Evolutionary conservation across 1,140 invertebrate genomes (phyloP).

Genomic region (Lordiphosa clarofinis): DNA sequence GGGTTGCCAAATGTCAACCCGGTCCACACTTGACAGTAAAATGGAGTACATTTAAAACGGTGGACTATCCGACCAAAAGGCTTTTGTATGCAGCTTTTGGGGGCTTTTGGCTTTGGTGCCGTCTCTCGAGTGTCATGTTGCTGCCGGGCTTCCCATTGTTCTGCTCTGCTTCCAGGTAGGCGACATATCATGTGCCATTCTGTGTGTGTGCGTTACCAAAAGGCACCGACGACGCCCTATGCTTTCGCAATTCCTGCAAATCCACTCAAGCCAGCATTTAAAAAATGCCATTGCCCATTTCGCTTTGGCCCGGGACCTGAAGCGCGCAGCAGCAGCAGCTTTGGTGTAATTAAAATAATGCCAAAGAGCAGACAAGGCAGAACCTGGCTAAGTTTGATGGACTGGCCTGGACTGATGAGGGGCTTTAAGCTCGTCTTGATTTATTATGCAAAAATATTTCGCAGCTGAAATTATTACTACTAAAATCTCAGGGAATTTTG

Average conservation of each 20-base stretch:
- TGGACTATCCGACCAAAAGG: conserved; percentile 23
- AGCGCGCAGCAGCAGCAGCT: conserved; percentile 9
- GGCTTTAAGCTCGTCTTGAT: conserved; percentile 52
- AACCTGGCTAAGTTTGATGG: conserved; percentile 46
- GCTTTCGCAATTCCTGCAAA: conserved; percentile 14
- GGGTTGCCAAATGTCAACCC: conserved; percentile 62
- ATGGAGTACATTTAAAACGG: conserved; percentile 73
- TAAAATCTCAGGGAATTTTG: conserved; percentile 48
- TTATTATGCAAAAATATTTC: conserved; percentile 71
- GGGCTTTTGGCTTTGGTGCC: conserved; percentile 37
- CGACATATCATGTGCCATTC: conserved; percentile 73
- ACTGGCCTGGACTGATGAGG: conserved; percentile 20
- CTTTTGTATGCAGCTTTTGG: conserved; percentile 52
- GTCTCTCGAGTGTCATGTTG: conserved; percentile 58
- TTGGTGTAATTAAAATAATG: conserved; percentile 69
- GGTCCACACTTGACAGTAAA: conserved; percentile 72
- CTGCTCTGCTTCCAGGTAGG: conserved; percentile 52
- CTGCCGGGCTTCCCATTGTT: conserved; percentile 42
- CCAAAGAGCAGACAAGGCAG: conserved; percentile 50
- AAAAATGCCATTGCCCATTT: conserved; percentile 54
- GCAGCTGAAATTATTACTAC: conserved; percentile 44
- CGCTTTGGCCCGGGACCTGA: conserved; percentile 7
- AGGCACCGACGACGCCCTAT: conserved; percentile 11
- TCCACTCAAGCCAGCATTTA: conserved; percentile 42
- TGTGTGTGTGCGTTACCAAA: conserved; percentile 9